Percentiles rank a stretch among this genome's conserved stretches.
phyloP scores from a whole-genome alignment of 2,797 vertebrate species.

The Betta splendens region DNA sequence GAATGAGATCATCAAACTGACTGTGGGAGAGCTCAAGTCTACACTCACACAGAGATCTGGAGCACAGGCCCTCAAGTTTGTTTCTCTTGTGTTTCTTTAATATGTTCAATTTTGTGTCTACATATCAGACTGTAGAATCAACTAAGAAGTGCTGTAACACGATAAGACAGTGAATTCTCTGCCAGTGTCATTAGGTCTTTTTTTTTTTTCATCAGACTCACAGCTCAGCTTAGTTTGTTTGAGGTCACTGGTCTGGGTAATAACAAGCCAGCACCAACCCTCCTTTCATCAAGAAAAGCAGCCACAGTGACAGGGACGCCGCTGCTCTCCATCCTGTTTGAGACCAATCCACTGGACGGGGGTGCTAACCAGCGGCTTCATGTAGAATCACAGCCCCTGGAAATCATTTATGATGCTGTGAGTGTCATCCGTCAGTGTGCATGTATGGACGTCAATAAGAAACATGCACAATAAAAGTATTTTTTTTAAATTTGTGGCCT shows the following conservation, averaged over 20 bases:
- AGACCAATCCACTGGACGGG: constrained; percentile 93
- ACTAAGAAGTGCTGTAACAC: too few relatives aligned
- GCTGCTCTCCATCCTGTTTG: constrained; percentile 90
- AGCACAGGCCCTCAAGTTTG: constrained; percentile 93
- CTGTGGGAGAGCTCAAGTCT: constrained; percentile 87
- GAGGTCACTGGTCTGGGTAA: constrained; percentile 87
- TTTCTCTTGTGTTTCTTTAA: background rate
- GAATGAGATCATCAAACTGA: constrained; percentile 87
- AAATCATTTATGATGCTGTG: constrained; percentile 98
- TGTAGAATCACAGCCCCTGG: constrained; percentile 92
- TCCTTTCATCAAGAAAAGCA: constrained; percentile 87
- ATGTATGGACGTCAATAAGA: constrained; percentile 3
- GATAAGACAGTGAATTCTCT: background rate
- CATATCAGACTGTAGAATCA: too few relatives aligned
- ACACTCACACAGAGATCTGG: constrained; percentile 91
- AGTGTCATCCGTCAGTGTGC: constrained; percentile 72
- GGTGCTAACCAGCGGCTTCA: constrained; percentile 88
- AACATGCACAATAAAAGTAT: background rate
- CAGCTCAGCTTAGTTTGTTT: constrained; percentile 88
- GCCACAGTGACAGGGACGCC: constrained; percentile 78
- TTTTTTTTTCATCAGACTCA: constrained; percentile 79
- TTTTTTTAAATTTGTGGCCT: constrained; percentile 29
- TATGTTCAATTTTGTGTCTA: background rate
- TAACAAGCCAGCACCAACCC: constrained; percentile 79
- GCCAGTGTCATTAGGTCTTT: constrained; percentile 12